Conservation (phyloP, 2,113 vertebrate species). For the Meles meles region DNA sequence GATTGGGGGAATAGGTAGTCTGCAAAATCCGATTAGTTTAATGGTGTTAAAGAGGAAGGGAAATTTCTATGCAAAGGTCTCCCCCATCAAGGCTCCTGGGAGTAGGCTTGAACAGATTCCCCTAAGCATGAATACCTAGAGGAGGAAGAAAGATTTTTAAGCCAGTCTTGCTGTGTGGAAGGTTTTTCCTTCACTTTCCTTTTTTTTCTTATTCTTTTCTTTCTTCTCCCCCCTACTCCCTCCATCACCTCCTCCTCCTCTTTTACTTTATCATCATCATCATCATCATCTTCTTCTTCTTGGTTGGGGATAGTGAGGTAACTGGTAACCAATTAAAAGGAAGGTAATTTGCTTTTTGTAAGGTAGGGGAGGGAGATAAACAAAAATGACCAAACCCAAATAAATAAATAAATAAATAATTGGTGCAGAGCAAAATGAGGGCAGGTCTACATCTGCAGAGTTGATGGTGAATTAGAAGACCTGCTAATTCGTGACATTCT, state of each 20-base stretch:
- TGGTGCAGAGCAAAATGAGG: background rate
- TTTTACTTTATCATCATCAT: background rate
- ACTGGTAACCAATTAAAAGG: conserved; percentile 22
- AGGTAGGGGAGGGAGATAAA: background rate
- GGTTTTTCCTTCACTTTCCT: background rate
- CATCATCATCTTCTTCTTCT: background rate
- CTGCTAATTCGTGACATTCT: background rate
- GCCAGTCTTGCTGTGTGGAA: background rate
- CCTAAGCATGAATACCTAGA: background rate
- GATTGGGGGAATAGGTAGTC: background rate
- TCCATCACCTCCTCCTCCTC: background rate
- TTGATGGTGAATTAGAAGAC: background rate
- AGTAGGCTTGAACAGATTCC: background rate
- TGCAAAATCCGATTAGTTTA: conserved; percentile 42
- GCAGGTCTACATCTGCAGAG: background rate
- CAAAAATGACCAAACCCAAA: background rate
- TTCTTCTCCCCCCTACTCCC: background rate
- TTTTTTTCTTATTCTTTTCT: background rate
- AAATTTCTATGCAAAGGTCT: conserved; percentile 1
- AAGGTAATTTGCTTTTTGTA: background rate
- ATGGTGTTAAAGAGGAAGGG: conserved; percentile 24
- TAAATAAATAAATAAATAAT: background rate
- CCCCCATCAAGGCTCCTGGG: background rate
- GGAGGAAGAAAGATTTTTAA: conserved; percentile 18
- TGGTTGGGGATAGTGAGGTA: background rate